Evolutionary conservation across 92 coral and sea anemone species (phyloP).

Genomic region (Anthopleura xanthogrammica): DNA sequence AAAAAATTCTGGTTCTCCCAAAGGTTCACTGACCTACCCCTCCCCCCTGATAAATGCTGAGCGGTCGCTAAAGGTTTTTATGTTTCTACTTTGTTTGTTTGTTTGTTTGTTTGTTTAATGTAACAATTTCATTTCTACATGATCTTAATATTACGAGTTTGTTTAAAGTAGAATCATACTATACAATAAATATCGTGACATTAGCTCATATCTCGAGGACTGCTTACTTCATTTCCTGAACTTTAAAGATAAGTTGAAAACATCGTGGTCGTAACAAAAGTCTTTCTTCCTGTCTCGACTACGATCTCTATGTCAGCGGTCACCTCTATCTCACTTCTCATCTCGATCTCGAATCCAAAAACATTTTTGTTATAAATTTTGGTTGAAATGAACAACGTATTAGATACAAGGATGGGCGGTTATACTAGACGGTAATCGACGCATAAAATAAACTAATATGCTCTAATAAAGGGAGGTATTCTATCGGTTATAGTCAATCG

Average conservation of each 20-base stretch:
- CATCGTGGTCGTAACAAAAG: neutral
- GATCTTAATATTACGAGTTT: neutral
- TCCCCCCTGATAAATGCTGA: no score
- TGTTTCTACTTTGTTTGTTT: neutral
- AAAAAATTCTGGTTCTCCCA: no score
- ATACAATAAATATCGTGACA: neutral
- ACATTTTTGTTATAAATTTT: neutral
- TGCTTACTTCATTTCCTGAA: neutral
- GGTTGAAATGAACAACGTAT: neutral
- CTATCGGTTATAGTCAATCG: neutral
- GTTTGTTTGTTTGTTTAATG: neutral
- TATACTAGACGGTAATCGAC: neutral
- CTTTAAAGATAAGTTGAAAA: neutral
- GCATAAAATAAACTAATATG: neutral
- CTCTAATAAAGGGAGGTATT: neutral
- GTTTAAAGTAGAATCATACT: neutral
- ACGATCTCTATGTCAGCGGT: neutral
- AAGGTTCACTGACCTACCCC: no score
- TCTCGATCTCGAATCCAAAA: neutral
- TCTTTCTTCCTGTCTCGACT: neutral
- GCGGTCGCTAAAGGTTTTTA: no score
- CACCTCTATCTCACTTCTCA: neutral
- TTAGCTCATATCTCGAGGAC: neutral
- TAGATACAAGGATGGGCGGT: neutral
- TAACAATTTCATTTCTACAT: neutral